Evolutionary conservation across 2,888 invertebrate species (phyloP).

Genomic region (Dendrolimus pini): DNA sequence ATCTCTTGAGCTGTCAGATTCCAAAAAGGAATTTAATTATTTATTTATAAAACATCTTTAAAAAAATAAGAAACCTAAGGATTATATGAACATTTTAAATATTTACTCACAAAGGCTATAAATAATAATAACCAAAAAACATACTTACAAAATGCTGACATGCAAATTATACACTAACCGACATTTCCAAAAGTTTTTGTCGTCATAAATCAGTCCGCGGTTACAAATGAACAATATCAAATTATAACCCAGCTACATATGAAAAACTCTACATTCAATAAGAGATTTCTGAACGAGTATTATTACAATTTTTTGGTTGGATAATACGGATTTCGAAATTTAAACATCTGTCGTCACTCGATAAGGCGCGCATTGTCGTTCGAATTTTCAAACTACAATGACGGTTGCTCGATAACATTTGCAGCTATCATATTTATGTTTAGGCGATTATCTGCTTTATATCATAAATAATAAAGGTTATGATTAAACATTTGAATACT

Average conservation of each 20-base stretch:
- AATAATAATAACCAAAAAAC: not conserved
- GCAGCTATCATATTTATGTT: not conserved
- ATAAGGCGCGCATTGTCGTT: conserved; percentile 48
- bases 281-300: conserved; percentile 27
- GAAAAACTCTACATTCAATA: not conserved
- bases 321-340: conserved; percentile 56
- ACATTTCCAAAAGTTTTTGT: not conserved
- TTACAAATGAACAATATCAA: not conserved
- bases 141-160: not conserved
- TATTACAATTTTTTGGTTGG: conserved; percentile 45
- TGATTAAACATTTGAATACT: not conserved
- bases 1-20: no score
- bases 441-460: not conserved
- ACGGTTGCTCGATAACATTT: conserved; percentile 18
- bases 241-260: not conserved
- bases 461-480: not conserved
- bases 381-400: conserved; percentile 30
- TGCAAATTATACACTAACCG: not conserved
- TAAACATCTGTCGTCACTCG: conserved; percentile 62
- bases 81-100: no score
- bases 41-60: no score
- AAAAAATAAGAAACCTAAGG: no score
- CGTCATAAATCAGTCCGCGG: not conserved
- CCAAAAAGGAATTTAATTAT: no score
- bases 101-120: no score